These are phyloP conservation scores for Gonatopus flavifemur DNA, from an alignment of 1,140 invertebrate species.

Conservation along the genomic window DNA sequence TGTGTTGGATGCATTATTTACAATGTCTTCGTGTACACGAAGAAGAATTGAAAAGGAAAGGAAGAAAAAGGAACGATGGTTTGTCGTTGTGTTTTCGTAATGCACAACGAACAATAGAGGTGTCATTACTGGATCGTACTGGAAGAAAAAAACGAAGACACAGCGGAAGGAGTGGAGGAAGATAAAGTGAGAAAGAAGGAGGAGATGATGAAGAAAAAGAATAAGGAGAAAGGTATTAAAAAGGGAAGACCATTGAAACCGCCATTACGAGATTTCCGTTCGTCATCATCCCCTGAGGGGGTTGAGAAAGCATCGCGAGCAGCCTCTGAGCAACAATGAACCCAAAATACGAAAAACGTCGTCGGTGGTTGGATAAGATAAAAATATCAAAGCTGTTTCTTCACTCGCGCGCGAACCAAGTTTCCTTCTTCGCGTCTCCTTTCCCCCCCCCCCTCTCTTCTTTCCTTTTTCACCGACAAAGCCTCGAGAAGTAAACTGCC, in stretches of 20 bases:
- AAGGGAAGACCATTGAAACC: constrained; percentile 3
- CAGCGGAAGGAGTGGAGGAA: neutral
- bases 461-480: constrained; percentile 3
- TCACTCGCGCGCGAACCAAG: constrained; percentile 11
- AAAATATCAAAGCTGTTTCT: constrained; percentile 26
- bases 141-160: constrained; percentile 17
- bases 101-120: constrained; percentile 9
- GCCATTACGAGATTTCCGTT: constrained; percentile 24
- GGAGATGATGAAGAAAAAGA: neutral
- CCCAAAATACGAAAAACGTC: constrained; percentile 5
- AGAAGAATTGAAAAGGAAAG: constrained; percentile 3
- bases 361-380: constrained; percentile 16
- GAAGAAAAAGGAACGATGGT: no score
- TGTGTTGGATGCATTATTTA: neutral
- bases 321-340: constrained; percentile 16
- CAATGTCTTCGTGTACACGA: constrained; percentile 1
- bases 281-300: neutral
- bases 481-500: no score
- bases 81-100: constrained; percentile 8
- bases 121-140: constrained; percentile 17
- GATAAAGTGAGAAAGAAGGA: neutral
- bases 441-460: constrained; percentile 5
- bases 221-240: neutral
- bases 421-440: constrained; percentile 9
- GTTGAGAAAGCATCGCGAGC: constrained; percentile 1